Percentiles rank a stretch among this genome's conserved stretches.
These are phyloP conservation scores for Choloepus didactylus DNA, from an alignment of 2,797 vertebrate genomes.

Conservation along the genomic window DNA sequence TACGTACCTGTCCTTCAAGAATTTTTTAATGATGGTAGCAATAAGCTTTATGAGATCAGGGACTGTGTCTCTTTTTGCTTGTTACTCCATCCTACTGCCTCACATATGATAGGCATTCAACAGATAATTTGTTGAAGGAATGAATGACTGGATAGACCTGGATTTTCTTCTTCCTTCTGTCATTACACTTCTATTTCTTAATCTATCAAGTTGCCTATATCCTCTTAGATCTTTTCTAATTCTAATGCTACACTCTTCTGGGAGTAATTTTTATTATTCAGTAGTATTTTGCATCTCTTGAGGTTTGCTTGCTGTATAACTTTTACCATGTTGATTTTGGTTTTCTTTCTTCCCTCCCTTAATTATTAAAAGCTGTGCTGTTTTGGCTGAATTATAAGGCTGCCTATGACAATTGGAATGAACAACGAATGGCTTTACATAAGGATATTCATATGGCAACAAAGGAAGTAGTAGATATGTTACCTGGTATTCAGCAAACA, in stretches of 20 bases:
- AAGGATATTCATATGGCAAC: slow-evolving; percentile 99
- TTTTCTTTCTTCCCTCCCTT: slow-evolving; percentile 72
- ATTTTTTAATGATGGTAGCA: not conserved
- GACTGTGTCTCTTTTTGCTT: not conserved
- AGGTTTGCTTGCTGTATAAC: not conserved
- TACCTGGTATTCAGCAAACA: slow-evolving; percentile 98
- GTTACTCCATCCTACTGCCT: not conserved
- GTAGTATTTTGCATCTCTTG: not conserved
- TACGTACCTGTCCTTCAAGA: not conserved
- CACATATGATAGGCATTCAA: not conserved
- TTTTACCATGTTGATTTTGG: not conserved
- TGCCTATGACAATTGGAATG: slow-evolving; percentile 99
- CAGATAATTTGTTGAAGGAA: not conserved
- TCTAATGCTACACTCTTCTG: not conserved
- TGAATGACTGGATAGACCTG: not conserved
- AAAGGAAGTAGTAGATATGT: slow-evolving; percentile 98
- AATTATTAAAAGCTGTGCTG: slow-evolving; percentile 92
- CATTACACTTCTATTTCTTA: not conserved
- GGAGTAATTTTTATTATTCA: slow-evolving; percentile 33
- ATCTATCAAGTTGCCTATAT: not conserved
- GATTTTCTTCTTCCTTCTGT: slow-evolving; percentile 16
- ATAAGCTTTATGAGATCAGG: not conserved
- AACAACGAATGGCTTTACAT: slow-evolving; percentile 97
- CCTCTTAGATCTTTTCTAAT: slow-evolving; percentile 18
- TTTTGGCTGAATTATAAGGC: slow-evolving; percentile 99